phyloP scores from a whole-genome alignment of 2,113 vertebrate genomes.

The Atlantisia rogersi region DNA sequence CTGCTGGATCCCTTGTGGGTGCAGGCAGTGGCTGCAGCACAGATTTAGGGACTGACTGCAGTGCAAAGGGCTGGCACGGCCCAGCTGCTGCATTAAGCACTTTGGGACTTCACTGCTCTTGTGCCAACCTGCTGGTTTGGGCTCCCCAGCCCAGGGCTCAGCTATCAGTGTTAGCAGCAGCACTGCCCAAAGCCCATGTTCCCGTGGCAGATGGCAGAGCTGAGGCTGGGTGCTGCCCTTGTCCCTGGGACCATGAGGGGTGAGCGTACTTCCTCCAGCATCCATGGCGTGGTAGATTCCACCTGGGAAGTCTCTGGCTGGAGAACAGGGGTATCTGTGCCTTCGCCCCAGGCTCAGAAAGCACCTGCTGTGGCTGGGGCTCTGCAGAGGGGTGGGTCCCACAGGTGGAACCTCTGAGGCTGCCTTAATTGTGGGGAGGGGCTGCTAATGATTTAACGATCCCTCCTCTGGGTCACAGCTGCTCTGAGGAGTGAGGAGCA shows the following conservation, averaged over 20 bases:
- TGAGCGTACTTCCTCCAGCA: not conserved
- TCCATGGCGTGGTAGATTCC: fast-evolving
- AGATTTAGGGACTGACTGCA: slow-evolving; percentile 5
- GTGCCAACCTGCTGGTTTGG: not conserved
- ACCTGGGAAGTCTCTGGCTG: fast-evolving
- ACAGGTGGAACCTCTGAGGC: not conserved
- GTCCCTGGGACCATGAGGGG: not conserved
- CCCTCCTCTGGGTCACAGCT: fast-evolving
- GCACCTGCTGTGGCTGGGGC: no score
- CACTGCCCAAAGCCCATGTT: not conserved
- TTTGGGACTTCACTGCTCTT: not conserved
- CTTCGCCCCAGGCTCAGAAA: not conserved
- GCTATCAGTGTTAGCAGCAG: not conserved
- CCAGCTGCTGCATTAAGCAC: not conserved
- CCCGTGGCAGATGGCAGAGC: not conserved
- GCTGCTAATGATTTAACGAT: not conserved
- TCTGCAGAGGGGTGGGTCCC: not conserved
- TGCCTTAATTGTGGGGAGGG: not conserved
- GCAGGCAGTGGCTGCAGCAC: slow-evolving; percentile 4
- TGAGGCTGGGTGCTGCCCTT: fast-evolving
- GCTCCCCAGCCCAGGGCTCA: not conserved
- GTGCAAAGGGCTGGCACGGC: not conserved
- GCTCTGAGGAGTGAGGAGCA: fast-evolving
- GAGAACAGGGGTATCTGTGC: not conserved
- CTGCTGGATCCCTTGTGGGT: slow-evolving; percentile 12